phyloP scores from a whole-genome alignment of 2,888 invertebrate genomes.

The Agriopis marginaria region DNA sequence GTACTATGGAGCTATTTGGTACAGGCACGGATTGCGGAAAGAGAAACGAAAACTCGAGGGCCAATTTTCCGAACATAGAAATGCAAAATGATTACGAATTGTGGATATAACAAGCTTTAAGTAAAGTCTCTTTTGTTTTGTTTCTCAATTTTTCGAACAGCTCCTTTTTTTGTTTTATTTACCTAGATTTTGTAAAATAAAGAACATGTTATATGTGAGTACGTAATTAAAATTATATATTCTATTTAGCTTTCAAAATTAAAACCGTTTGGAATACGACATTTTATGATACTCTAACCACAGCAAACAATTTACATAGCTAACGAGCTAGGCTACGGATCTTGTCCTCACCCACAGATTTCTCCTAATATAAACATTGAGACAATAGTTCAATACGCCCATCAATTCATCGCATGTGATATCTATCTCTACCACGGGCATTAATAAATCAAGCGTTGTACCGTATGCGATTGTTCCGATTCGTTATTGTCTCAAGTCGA shows the following conservation, averaged over 20 bases:
- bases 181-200: background rate
- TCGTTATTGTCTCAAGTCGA: conserved; percentile 79
- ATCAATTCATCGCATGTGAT: conserved; percentile 57
- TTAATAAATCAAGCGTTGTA: conserved; percentile 82
- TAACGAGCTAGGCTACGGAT: background rate
- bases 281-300: background rate
- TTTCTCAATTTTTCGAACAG: too few relatives aligned
- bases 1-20: conserved; percentile 74
- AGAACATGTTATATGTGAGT: too few relatives aligned
- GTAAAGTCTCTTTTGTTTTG: background rate
- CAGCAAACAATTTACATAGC: background rate
- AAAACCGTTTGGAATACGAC: background rate
- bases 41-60: conserved; percentile 69
- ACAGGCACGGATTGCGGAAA: conserved; percentile 76
- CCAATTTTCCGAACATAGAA: conserved; percentile 72
- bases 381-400: conserved; percentile 61
- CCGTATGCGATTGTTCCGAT: conserved; percentile 73
- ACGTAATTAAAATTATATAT: too few relatives aligned
- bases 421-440: conserved; percentile 59
- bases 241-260: too few relatives aligned
- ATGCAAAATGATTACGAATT: conserved; percentile 55
- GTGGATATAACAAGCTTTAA: conserved; percentile 1
- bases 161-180: background rate
- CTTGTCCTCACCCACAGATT: conserved; percentile 30
- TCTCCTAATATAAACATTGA: conserved; percentile 41